Base-by-base conservation (phyloP, 2,797 vertebrate species). In the Aldrovandia affinis region DNA sequence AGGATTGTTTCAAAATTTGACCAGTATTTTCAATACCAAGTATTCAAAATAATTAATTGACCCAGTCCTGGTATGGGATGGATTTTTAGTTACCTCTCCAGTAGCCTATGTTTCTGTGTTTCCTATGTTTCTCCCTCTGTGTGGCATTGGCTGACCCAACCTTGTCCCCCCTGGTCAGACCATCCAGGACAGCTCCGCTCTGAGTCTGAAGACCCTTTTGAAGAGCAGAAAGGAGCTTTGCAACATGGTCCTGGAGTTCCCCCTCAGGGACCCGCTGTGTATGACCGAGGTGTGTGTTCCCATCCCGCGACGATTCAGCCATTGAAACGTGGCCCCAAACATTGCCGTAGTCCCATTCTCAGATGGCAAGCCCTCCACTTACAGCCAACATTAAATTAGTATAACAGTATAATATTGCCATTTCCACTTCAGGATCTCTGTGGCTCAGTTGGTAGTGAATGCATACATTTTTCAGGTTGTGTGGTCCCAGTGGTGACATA, bases 211-310 rank as follows among this genome's bases (percentile, higher is more conserved):
- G 93, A 96, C 93, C 75, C 93, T 99, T 85, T 92, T 99, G 36
- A 97, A 97, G 89, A 98, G 96, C 91, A 96, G 94, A 83, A 99
- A 97, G 88, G 96, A 96, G 33, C 94, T 99, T 15, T 98, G 98
- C 93, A 94, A 20, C 28, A 25, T 99, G 28, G 93, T 94, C 83
- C 83, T 95, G 57, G 97, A 97, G 59, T 95, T 96, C 86, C 93
- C 91, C 7, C 65, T 90, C 87, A 95, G 92, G 93, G 94, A 96
- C n/a, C 63, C 93, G 63, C 89, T 92, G 81, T 91, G 87, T 89
- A 90, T 96, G 88, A 94, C 96, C 77, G 96, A 99, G 97, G 98
- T 96, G 88, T 88, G 94, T 84, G 47, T 57, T 42, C 42, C 42
- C 39, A 70, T 20, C 15, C 3, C 14, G 15, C 14, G 39, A 42